Conservation (phyloP, 2,797 vertebrate genomes). For the Lutjanus argentimaculatus region DNA sequence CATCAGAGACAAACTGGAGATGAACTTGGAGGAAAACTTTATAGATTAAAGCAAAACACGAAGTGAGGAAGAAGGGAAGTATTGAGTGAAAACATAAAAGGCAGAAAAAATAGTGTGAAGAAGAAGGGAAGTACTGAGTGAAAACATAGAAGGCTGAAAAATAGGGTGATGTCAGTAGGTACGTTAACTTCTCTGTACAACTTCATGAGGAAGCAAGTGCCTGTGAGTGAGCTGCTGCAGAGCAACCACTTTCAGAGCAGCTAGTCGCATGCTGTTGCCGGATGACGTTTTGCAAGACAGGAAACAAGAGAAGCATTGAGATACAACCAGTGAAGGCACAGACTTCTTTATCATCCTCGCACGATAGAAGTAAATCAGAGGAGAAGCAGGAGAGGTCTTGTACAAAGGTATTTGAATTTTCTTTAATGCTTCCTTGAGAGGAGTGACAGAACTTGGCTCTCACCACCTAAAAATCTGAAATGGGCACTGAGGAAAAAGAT, state of each 20-base stretch:
- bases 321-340: not conserved
- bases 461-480: slow-evolving; percentile 42
- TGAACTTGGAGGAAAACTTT: not conserved
- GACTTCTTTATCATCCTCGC: slow-evolving; percentile 4
- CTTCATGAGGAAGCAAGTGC: slow-evolving; percentile 63
- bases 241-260: slow-evolving; percentile 56
- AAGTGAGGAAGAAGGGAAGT: slow-evolving; percentile 49
- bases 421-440: slow-evolving; percentile 37
- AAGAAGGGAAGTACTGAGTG: slow-evolving; percentile 43
- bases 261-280: slow-evolving; percentile 33
- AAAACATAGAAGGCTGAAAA: slow-evolving; percentile 30
- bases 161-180: slow-evolving; percentile 7
- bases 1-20: not conserved
- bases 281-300: slow-evolving; percentile 74
- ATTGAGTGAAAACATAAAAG: slow-evolving; percentile 29
- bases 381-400: slow-evolving; percentile 3
- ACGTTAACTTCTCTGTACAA: slow-evolving; percentile 43
- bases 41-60: slow-evolving; percentile 36
- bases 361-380: not conserved
- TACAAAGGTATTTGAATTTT: slow-evolving; percentile 9
- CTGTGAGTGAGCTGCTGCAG: slow-evolving; percentile 31
- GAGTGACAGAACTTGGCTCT: not conserved
- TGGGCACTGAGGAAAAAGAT: slow-evolving; percentile 84
- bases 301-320: slow-evolving; percentile 66
- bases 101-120: not conserved